Evolutionary conservation across 2,888 invertebrate genomes (phyloP), one percentile per base, ranked within the genome.

Genomic region (Lordiphosa fenestrarum): DNA sequence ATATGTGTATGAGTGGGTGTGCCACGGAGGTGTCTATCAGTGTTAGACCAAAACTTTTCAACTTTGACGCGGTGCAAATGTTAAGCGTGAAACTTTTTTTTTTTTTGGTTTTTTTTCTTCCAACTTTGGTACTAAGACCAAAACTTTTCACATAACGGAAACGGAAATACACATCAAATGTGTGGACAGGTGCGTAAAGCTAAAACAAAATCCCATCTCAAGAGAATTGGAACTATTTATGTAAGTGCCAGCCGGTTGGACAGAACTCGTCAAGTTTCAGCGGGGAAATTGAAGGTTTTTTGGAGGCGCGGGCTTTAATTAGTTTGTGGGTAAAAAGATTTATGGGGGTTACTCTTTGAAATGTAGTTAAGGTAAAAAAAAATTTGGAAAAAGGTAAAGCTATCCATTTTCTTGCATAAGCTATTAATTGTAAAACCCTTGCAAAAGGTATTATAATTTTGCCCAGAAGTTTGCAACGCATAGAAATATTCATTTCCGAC

Each of bases 81-180:
- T 69, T 82, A 69, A 82, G 83, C 80, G 66, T 44, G 54, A 80
- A 80, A 85, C 63, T 83, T 82, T 69, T 52, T 49, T 66, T 48
- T 15, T 46, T 12, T 64, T 15, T 15, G 15, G 15, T 15, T 15
- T 15, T 48, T 46, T 41, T 54, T 51, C 39, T 48, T 44, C 42
- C 54, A 67, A 66, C 49, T 53, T 66, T 55, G 52, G 55, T 58
- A 69, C 41, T 46, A 47, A 57, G 21, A 10, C 50, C 46, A 48
- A 67, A 78, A 85, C 73, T 80, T 85, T 85, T 80, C 85, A 73
- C 73, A 80, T 80, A 83, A 85, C 78, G 85, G 80, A 78, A 75
- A 63, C 80, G 85, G 78, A 80, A 85, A 80, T 80, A 80, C 77
- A 65, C 76, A 73, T 83, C 81, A 80, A 80, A 73, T 84, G 71